Percentiles rank a stretch among this genome's conserved stretches.
Conservation (phyloP, 2,113 vertebrate genomes). For the Rostratula benghalensis region DNA sequence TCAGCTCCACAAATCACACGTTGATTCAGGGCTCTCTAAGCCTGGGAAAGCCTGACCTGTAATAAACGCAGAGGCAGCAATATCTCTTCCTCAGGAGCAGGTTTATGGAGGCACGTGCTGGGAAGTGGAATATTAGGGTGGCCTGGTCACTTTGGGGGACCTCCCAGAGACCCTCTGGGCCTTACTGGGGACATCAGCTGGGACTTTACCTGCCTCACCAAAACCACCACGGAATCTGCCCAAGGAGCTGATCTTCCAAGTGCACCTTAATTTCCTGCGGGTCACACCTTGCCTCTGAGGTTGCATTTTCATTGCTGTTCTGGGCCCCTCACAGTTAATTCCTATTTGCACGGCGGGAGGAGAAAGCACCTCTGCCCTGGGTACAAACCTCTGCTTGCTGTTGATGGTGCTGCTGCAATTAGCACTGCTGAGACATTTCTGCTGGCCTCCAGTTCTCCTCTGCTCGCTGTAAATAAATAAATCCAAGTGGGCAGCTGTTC, state of each 20-base stretch:
- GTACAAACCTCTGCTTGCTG: fast-evolving
- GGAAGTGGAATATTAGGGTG: neutral
- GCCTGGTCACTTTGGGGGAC: neutral
- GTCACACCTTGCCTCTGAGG: neutral
- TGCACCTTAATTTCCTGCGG: neutral
- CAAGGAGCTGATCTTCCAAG: neutral
- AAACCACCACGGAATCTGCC: neutral
- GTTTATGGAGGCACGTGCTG: neutral
- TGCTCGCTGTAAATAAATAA: neutral
- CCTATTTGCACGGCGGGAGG: neutral
- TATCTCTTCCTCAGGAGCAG: neutral
- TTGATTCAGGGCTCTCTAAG: neutral
- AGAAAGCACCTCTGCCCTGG: fast-evolving
- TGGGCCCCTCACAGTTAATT: neutral
- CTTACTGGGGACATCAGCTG: neutral
- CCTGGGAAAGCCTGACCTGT: neutral
- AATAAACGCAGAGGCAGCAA: too few species aligned
- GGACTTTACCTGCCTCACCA: neutral
- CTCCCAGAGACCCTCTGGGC: neutral
- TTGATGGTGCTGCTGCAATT: fast-evolving
- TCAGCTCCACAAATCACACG: neutral
- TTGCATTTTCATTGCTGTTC: neutral
- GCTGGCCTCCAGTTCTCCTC: neutral
- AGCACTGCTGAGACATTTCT: neutral
- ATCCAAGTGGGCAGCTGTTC: neutral